These are phyloP conservation scores for Xylocopa sonorina DNA, from an alignment of 1,140 invertebrate genomes.

Conservation along the genomic window DNA sequence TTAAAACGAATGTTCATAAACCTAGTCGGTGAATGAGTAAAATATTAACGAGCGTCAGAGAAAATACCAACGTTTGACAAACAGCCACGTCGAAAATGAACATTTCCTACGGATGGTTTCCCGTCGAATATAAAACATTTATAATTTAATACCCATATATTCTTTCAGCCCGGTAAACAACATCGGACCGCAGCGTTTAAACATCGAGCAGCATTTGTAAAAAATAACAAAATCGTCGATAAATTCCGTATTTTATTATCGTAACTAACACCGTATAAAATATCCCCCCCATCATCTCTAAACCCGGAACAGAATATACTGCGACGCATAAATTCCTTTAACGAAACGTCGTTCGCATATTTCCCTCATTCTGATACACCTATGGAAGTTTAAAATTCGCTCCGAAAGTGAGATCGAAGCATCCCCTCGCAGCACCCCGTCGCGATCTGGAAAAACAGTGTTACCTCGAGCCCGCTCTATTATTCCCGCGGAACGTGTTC, in stretches of 20 bases:
- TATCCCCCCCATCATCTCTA: too few relatives aligned
- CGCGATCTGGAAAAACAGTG: background rate
- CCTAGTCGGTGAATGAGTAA: background rate
- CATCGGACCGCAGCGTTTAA: too few relatives aligned
- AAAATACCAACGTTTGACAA: background rate
- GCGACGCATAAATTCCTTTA: too few relatives aligned
- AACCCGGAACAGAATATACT: too few relatives aligned
- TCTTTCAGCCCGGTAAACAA: too few relatives aligned
- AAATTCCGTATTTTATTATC: background rate
- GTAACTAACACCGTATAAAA: background rate
- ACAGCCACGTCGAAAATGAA: conserved; percentile 2
- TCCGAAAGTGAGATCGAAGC: background rate
- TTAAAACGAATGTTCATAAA: conserved; percentile 20
- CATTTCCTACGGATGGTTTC: background rate
- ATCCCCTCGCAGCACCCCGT: background rate
- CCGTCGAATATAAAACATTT: background rate
- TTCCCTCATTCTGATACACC: background rate
- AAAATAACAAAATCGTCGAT: too few relatives aligned
- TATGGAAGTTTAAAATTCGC: too few relatives aligned
- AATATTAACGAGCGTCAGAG: background rate
- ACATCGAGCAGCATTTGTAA: too few relatives aligned
- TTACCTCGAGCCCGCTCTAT: background rate
- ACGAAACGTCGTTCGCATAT: too few relatives aligned
- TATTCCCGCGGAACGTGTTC: conserved; percentile 22
- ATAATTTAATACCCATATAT: background rate